Evolutionary conservation across 2,113 vertebrate genomes (phyloP).

Genomic region (Pao palembangensis): DNA sequence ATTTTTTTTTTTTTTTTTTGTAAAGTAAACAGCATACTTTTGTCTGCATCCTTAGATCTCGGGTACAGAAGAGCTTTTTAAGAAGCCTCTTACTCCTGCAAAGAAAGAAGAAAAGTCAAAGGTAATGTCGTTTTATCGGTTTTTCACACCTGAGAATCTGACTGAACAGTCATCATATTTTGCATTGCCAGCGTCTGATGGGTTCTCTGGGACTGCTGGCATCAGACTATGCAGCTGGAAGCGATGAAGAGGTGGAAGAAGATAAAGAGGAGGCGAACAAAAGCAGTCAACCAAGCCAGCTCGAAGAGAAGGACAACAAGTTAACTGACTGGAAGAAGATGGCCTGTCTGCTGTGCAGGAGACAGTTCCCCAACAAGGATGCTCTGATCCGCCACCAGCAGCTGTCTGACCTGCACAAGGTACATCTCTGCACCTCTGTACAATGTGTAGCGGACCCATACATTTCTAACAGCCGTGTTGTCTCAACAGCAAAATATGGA

Average conservation of each 20-base stretch:
- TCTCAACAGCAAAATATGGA: constrained; percentile 93
- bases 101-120: constrained; percentile 87
- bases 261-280: constrained; percentile 81
- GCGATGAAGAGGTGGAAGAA: constrained; percentile 92
- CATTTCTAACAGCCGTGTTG: constrained; percentile 6
- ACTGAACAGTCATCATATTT: too few species aligned
- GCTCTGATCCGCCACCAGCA: constrained; percentile 93
- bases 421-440: constrained; percentile 40
- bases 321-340: constrained; percentile 98
- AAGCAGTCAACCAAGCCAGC: constrained; percentile 64
- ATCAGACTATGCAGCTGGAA: constrained; percentile 92
- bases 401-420: constrained; percentile 96
- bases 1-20: background rate
- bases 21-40: background rate
- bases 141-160: background rate
- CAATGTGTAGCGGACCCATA: too few species aligned
- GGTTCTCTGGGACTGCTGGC: constrained; percentile 91
- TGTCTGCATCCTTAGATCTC: constrained; percentile 53
- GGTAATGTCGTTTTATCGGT: constrained; percentile 41
- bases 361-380: constrained; percentile 96
- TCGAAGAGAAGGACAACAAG: constrained; percentile 81
- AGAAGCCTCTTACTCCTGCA: constrained; percentile 89
- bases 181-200: constrained; percentile 80
- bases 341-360: constrained; percentile 92
- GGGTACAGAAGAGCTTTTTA: constrained; percentile 87